Evolutionary conservation across 2,797 vertebrate genomes (phyloP), one percentile per base, ranked within the genome.

Genomic region (Avahi laniger): DNA sequence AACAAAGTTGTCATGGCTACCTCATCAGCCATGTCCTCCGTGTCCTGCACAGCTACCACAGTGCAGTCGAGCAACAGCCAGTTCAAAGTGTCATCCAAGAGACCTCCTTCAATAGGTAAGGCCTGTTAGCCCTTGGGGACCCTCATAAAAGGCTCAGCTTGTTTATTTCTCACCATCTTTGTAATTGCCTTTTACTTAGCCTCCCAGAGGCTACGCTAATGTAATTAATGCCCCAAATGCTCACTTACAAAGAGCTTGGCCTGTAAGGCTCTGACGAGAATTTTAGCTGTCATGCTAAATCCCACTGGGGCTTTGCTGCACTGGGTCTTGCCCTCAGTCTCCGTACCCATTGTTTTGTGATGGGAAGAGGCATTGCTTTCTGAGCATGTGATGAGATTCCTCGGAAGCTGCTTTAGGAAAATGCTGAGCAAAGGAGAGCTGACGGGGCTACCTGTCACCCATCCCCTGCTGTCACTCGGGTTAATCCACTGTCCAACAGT

Each of bases 21-120:
- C 9, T 99, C 99, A 5, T 99, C 99, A 48, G 99, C 99, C 98
- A 99, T 99, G 12, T 99, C 99, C 89, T 99, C 99, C 1, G 99
- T 99, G 98, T 99, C 99, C 96, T 99, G 99, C 98, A 99, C 99
- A 46, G 99, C 99, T 98, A 99, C 99, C 97, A 99, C 99, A 84
- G 99, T 99, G 98, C 99, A 99, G 99, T 99, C 99, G 17, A 99
- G 99, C 98, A 99, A 99, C 99, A 99, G 99, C 98, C 99, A 99
- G 95, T 99, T 99, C 98, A 99, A 99, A 97, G 98, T 99, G 97
- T 99, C 99, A 54, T 99, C 99, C 97, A 99, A 99, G 99, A 99
- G 99, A 98, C 99, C 99, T 95, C 99, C 99, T 79, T 99, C 99
- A 0, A 98, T 99, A 99, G 99, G 99, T 99, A 98, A 99, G 98